A percentile compares a stretch with the other conserved stretches of the same genome.
phyloP scores from a whole-genome alignment of 2,888 invertebrate species.

The Hyles lineata region DNA sequence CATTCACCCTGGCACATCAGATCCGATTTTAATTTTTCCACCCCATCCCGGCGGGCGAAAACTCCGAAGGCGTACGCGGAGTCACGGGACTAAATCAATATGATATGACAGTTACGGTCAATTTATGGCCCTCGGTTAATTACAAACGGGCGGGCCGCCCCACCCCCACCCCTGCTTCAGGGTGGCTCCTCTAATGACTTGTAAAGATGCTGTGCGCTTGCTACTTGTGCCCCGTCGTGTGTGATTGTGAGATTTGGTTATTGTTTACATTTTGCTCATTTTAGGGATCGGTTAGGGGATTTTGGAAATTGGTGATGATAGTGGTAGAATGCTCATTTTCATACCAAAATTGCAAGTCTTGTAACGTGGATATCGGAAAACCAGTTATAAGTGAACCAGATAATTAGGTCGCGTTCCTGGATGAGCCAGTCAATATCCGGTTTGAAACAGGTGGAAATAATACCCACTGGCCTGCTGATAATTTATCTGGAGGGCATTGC shows the following conservation, averaged over 20 bases:
- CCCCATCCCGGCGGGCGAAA: slow-evolving; percentile 55
- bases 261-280: background rate
- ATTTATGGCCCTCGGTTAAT: slow-evolving; percentile 84
- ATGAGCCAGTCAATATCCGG: no score
- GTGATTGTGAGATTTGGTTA: slow-evolving; percentile 19
- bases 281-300: background rate
- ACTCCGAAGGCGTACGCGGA: slow-evolving; percentile 59
- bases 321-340: no score
- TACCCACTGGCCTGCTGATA: no score
- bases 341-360: no score
- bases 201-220: slow-evolving; percentile 68
- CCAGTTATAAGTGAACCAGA: no score
- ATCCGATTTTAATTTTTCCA: slow-evolving; percentile 60
- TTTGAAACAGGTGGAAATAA: no score
- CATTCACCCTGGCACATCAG: slow-evolving; percentile 13
- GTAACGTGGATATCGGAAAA: no score
- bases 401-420: no score
- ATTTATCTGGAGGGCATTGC: no score
- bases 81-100: slow-evolving; percentile 83
- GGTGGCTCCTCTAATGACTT: slow-evolving; percentile 75
- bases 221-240: slow-evolving; percentile 29
- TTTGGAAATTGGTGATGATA: background rate
- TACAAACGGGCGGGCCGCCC: slow-evolving; percentile 75
- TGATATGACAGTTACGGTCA: slow-evolving; percentile 85
- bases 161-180: slow-evolving; percentile 35